Evolutionary conservation across 2,888 invertebrate genomes (phyloP).

Genomic region (Malacosoma neustria): DNA sequence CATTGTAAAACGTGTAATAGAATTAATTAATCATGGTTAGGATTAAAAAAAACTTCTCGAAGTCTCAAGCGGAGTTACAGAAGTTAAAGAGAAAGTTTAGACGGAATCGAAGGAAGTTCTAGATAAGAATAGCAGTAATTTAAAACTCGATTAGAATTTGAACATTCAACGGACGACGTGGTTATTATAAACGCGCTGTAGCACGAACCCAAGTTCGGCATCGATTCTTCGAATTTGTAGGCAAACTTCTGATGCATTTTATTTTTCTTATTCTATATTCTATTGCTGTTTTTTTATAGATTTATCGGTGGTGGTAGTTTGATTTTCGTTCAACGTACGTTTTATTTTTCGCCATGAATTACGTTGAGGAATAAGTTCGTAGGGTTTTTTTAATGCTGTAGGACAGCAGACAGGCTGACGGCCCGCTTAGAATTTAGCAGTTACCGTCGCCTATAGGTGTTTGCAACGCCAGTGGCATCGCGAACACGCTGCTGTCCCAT

Average conservation of each 20-base stretch:
- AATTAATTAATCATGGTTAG: conserved; percentile 68
- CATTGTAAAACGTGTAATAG: conserved; percentile 57
- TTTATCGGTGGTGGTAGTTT: no score
- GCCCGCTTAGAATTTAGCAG: no score
- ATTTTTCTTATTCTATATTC: conserved; percentile 18
- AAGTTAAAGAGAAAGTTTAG: conserved; percentile 71
- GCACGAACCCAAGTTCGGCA: conserved; percentile 28
- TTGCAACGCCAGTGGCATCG: no score
- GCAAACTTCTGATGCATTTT: conserved; percentile 26
- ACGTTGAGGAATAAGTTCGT: no score
- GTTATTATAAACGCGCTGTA: conserved; percentile 52
- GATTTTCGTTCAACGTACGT: no score
- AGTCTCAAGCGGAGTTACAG: conserved; percentile 59
- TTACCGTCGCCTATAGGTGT: no score
- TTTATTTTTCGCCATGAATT: no score
- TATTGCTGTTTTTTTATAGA: no score
- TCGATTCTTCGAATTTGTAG: conserved; percentile 25
- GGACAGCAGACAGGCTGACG: no score
- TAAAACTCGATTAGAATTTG: conserved; percentile 73
- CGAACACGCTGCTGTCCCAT: no score
- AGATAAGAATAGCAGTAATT: conserved; percentile 72
- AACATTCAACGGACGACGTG: conserved; percentile 51
- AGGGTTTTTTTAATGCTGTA: no score
- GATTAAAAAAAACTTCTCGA: conserved; percentile 66
- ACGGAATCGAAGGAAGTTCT: conserved; percentile 35